Base-by-base conservation (phyloP, 2,888 invertebrate species). In the Rhodophaea formosa region DNA sequence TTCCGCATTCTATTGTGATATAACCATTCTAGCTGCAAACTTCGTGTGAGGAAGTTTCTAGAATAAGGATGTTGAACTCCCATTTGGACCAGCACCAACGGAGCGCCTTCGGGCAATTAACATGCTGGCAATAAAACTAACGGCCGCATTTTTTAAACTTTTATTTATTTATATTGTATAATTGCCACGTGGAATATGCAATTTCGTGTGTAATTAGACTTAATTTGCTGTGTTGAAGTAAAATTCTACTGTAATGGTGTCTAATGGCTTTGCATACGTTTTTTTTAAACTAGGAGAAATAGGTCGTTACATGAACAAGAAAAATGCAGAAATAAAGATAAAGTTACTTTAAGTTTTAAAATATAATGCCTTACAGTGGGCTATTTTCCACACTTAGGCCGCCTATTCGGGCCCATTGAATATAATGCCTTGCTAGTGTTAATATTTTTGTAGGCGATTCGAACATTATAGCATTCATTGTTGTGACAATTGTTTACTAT, bases 41-140 rank as follows among this genome's bases (percentile, higher is more conserved):
- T 53, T 53, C 29, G 12, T 32, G 43, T 29, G n/a, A 12, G 32
- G 46, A 54, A 42, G 12, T 44, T 47, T 46, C 12, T 65, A 64
- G 70, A 79, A 80, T 78, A 77, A 32, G 70, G 65, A 64, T 60
- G 62, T 60, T 56, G 49, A 62, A 60, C 70, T 61, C 64, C 82
- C 80, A 86, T 86, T 89, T 88, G 88, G 88, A 80, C 53, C 66
- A 62, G 71, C 67, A 81, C 88, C 88, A 88, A 85, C 72, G 59
- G 66, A 70, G 62, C 65, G 80, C 82, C 79, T 81, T 78, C 76
- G 76, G 72, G 77, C 83, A 86, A 86, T 88, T 86, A 86, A 83
- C 84, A 86, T 82, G 82, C 77, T 80, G 76, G 79, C 81, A 84
- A 77, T 84, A 80, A 82, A 85, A 82, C 74, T 73, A 79, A 80